Evolutionary conservation across 1,140 invertebrate species (phyloP), one percentile per base, ranked within the genome.

Genomic region (Hypsibius dujardini): DNA sequence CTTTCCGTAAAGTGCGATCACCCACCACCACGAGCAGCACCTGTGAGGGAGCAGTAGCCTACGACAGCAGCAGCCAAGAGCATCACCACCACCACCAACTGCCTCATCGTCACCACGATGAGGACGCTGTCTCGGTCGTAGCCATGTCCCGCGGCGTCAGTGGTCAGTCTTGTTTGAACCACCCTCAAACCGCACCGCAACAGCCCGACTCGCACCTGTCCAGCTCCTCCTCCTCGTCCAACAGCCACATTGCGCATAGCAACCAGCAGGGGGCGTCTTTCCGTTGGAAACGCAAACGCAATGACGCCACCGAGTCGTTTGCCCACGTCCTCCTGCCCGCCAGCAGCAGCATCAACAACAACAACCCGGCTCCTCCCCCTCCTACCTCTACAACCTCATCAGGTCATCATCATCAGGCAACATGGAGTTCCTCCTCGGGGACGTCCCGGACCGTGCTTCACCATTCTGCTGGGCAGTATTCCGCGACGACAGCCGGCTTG

Each of bases 111-210:
- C 62, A 67, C 12, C 12, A 67, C 45, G 62, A 67, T 12, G 42
- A 45, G 12, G 50, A 56, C n/a, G 7, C 7, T n/a, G 50, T 56
- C n/a, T 56, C 50, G 7, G 50, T 56, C 7, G 3, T 67, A 67
- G 62, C 62, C 62, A 67, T 67, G 62, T 67, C 62, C 12, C 62
- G 62, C 3, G 62, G 62, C 7, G 42, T 67, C 42, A 56, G 69
- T 69, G 59, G 42, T 12, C 67, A 2, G 72, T 28, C 71, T 45
- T 47, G 14, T 62, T 71, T n/a, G 42, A 73, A 50, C 46, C 70
- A 56, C n/a, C 42, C 2, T 12, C 47, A 71, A 14, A 71, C 47
- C 60, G 56, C 46, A 69, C 15, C n/a, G n/a, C 70, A 72, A 50
- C 47, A 56, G n/a, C 47, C 28, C 2, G 28, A n/a, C 2, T 46